A percentile compares a stretch with the other conserved stretches of the same genome.
These are phyloP conservation scores for Cuniculus paca DNA, from an alignment of 2,797 vertebrate species.

Conservation along the genomic window DNA sequence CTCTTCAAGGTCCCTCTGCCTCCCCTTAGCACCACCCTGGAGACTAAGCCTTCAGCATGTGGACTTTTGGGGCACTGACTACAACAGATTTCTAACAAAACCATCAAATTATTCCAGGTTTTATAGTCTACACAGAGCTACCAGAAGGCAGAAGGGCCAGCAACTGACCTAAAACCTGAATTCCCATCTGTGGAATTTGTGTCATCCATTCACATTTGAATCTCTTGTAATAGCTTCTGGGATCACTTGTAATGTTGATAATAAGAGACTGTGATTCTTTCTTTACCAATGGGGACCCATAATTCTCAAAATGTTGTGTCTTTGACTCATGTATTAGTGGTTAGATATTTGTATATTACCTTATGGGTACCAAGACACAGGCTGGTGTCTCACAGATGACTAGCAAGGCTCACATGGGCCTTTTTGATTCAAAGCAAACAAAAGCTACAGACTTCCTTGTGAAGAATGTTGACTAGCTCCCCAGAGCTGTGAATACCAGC, in stretches of 20 bases:
- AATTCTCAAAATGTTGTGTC: background rate
- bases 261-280: background rate
- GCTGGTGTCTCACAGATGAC: background rate
- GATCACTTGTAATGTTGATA: slow-evolving; percentile 24
- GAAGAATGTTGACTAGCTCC: slow-evolving; percentile 32
- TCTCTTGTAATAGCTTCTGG: background rate
- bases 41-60: no score
- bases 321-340: background rate
- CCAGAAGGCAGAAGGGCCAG: background rate
- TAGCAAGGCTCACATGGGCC: background rate
- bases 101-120: background rate
- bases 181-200: background rate
- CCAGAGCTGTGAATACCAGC: slow-evolving; percentile 55
- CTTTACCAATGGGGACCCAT: rapidly evolving
- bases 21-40: background rate
- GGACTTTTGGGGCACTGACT: no score
- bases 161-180: background rate
- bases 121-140: background rate
- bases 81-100: background rate
- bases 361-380: slow-evolving; percentile 28
- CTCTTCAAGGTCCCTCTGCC: background rate
- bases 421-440: slow-evolving; percentile 54
- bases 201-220: background rate
- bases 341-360: slow-evolving; percentile 51
- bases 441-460: slow-evolving; percentile 41